Evolutionary conservation across 2,113 vertebrate species (phyloP).

Genomic region (Crotalus tigris): DNA sequence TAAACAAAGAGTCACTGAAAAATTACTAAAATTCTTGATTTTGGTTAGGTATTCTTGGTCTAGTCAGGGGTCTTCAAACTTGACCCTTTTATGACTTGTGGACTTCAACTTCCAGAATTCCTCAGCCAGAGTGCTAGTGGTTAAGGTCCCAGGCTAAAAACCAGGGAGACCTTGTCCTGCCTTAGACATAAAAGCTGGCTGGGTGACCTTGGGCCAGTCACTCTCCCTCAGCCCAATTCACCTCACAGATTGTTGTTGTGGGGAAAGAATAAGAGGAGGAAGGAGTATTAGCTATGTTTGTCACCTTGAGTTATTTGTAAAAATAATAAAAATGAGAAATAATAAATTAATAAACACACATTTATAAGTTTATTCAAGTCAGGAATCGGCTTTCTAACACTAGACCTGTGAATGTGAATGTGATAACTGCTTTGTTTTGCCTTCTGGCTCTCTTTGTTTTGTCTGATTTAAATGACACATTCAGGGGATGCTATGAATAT

Average conservation of each 20-base stretch:
- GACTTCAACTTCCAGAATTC: too few species aligned
- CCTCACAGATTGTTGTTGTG: background rate
- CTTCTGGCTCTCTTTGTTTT: background rate
- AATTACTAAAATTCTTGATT: background rate
- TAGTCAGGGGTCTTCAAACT: background rate
- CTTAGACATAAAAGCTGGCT: too few species aligned
- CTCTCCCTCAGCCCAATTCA: background rate
- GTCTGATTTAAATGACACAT: background rate
- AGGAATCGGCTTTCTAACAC: background rate
- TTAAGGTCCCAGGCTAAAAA: background rate
- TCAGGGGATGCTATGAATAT: background rate
- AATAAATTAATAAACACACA: background rate
- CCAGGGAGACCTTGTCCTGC: too few species aligned
- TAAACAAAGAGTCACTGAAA: background rate
- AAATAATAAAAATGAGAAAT: background rate
- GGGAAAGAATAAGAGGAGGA: background rate
- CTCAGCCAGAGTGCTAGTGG: background rate
- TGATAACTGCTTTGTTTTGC: background rate
- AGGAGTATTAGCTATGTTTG: background rate
- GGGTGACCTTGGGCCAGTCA: background rate
- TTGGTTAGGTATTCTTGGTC: background rate
- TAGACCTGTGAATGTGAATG: background rate
- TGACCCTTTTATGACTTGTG: too few species aligned
- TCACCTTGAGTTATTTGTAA: background rate
- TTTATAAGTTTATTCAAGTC: background rate